Conservation (phyloP, 2,888 invertebrate genomes). For the Agrochola lota region DNA sequence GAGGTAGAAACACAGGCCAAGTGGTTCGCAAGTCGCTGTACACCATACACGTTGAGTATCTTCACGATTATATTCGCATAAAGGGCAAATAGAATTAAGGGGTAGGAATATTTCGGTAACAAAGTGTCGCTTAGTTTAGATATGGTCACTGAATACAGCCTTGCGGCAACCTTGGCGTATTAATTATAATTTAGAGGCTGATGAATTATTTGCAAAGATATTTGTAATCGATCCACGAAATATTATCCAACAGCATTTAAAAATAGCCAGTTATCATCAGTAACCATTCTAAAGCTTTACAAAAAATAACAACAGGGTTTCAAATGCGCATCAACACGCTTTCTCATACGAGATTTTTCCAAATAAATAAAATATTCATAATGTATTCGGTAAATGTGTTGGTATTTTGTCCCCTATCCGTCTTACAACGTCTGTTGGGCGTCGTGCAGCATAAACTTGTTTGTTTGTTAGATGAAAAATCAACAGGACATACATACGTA, state of each 20-base stretch:
- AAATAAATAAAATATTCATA: slow-evolving; percentile 56
- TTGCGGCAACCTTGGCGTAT: not conserved
- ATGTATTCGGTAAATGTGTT: slow-evolving; percentile 57
- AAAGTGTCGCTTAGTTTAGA: not conserved
- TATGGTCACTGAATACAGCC: slow-evolving; percentile 6
- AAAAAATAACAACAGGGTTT: slow-evolving; percentile 2
- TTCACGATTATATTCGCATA: slow-evolving; percentile 54
- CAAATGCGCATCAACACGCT: slow-evolving; percentile 27
- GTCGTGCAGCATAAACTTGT: slow-evolving; percentile 70
- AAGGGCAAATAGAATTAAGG: slow-evolving; percentile 29
- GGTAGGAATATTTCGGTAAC: slow-evolving; percentile 14
- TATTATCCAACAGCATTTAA: not conserved
- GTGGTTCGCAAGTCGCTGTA: slow-evolving; percentile 74
- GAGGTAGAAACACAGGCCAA: slow-evolving; percentile 74
- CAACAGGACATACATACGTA: slow-evolving; percentile 63
- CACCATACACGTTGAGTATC: slow-evolving; percentile 58
- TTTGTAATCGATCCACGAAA: not conserved
- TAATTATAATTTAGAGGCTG: not conserved
- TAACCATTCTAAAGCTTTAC: not conserved
- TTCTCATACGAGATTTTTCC: not conserved
- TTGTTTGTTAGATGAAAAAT: slow-evolving; percentile 71
- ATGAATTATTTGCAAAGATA: not conserved
- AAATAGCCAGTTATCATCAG: not conserved
- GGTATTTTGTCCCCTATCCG: slow-evolving; percentile 62
- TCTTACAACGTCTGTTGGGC: slow-evolving; percentile 63